Evolutionary conservation across 2,797 vertebrate species (phyloP), one percentile per base, ranked within the genome.

Genomic region (Typhlichthys subterraneus): DNA sequence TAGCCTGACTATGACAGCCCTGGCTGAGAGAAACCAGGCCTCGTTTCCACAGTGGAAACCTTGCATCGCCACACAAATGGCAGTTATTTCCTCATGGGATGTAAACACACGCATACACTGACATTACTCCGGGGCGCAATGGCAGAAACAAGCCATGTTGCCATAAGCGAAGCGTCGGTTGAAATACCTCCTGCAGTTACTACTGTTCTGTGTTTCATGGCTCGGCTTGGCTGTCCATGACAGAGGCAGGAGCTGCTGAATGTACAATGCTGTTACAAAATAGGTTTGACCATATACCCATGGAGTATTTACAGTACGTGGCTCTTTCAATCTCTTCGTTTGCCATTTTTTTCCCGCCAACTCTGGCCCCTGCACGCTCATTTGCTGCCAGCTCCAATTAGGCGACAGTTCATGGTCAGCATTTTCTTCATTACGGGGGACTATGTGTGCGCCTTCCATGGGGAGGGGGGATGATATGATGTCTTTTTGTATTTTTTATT

Each of bases 361-460:
- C 1, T 1, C 23, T 80, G 80, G 69, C 81, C 66, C 47, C 45
- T 4, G 0, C 64, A 58, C 6, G 7, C 52, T 62, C 61, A 6
- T 57, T 76, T 14, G 5, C 70, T 76, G 79, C 70, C 74, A 75
- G 67, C 57, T 81, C 56, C 62, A 73, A 67, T 79, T 80, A 71
- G 68, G 60, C 12, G 8, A 63, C 48, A 15, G 61, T 33, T 17
- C 52, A 60, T 42, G 56, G 45, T 2, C 66, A 65, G 57, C 61
- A 3, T 56, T 70, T 61, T 72, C 77, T 70, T 75, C 67, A 61
- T 29, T 29, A 4, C 23, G 4, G 23, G 17, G 38, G 48, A 57
- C 31, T 38, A 10, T 61, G 65, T 64, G 49, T n/a, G 61, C 49
- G 48, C 54, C 12, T 50, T 49, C 17, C 15, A 8, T 2, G 15